These are phyloP conservation scores for Tenrec ecaudatus DNA, from an alignment of 2,113 vertebrate species.

Conservation along the genomic window DNA sequence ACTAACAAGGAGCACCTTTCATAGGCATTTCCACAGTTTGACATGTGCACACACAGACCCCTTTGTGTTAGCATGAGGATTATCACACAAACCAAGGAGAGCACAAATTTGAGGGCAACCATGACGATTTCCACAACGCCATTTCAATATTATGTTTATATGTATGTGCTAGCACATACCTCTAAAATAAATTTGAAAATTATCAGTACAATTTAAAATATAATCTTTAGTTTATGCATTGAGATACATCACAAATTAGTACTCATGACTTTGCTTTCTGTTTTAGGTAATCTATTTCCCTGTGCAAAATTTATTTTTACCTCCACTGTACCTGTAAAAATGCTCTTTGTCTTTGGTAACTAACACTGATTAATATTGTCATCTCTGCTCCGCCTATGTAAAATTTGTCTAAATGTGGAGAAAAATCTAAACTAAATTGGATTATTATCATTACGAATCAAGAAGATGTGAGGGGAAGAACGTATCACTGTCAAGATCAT, in stretches of 20 bases:
- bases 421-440: conserved; percentile 25
- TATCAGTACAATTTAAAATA: not conserved
- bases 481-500: conserved; percentile 28
- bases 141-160: not conserved
- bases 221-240: not conserved
- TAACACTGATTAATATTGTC: not conserved
- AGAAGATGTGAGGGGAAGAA: conserved; percentile 61
- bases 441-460: conserved; percentile 65
- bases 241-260: not conserved
- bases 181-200: conserved; percentile 9
- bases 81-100: conserved; percentile 80
- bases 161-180: not conserved
- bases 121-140: conserved; percentile 1
- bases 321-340: conserved; percentile 5
- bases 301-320: conserved; percentile 13
- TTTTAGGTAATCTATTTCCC: conserved; percentile 52
- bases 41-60: conserved; percentile 71
- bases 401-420: conserved; percentile 47
- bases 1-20: conserved; percentile 80
- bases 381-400: conserved; percentile 50
- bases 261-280: not conserved
- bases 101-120: conserved; percentile 68
- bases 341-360: conserved; percentile 59
- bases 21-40: conserved; percentile 74
- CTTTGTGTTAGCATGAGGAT: conserved; percentile 75